Percentiles rank a stretch among this genome's conserved stretches.
phyloP scores from a whole-genome alignment of 2,888 invertebrate species.

The Meghimatium bilineatum region DNA sequence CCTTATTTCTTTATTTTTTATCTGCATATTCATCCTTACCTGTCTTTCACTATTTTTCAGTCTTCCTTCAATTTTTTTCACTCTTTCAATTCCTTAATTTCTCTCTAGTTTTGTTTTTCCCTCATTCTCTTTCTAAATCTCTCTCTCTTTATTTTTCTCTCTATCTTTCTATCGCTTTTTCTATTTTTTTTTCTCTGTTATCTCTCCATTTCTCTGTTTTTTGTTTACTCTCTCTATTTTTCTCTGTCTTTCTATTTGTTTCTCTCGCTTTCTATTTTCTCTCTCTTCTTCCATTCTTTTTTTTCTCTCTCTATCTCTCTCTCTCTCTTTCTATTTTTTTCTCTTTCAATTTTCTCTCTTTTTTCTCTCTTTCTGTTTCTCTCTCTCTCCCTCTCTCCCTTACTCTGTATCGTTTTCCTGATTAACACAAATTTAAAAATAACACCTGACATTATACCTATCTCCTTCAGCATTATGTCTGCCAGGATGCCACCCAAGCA shows the following conservation, averaged over 20 bases:
- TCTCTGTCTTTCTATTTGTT: too few relatives aligned
- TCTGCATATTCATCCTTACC: too few relatives aligned
- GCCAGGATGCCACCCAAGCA: slow-evolving; percentile 92
- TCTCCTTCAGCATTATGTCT: slow-evolving; percentile 92
- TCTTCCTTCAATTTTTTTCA: neutral
- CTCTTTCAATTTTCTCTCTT: slow-evolving; percentile 29
- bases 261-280: too few relatives aligned
- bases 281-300: neutral
- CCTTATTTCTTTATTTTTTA: neutral
- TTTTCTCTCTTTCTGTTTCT: slow-evolving; percentile 39
- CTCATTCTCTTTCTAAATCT: slow-evolving; percentile 41
- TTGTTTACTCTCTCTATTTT: neutral
- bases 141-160: slow-evolving; percentile 28
- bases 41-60: neutral
- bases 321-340: slow-evolving; percentile 27
- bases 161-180: neutral
- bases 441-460: slow-evolving; percentile 42
- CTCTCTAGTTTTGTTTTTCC: slow-evolving; percentile 28
- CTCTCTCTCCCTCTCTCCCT: slow-evolving; percentile 36
- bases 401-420: neutral
- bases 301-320: neutral
- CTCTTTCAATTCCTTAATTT: neutral
- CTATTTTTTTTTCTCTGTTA: neutral
- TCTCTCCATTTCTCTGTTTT: neutral
- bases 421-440: neutral